These are phyloP conservation scores for Caenorhabditis elegans DNA, from an alignment of 1,140 invertebrate species.

Conservation along the genomic window DNA sequence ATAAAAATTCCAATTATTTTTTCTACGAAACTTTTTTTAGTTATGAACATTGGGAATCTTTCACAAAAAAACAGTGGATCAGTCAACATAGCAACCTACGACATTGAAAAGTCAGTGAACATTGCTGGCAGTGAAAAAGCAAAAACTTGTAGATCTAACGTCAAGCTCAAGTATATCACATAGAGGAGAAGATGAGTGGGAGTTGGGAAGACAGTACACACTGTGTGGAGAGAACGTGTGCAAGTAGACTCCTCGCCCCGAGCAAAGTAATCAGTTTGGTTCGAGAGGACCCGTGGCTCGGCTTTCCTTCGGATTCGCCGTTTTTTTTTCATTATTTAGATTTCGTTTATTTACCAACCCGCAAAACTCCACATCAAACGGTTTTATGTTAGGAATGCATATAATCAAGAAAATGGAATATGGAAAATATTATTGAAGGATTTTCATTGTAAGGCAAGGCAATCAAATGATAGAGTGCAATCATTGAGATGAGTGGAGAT, in stretches of 20 bases:
- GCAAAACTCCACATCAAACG: background rate
- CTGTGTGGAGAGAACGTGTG: background rate
- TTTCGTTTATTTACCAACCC: background rate
- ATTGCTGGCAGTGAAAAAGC: background rate
- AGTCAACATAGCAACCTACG: background rate
- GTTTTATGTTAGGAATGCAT: background rate
- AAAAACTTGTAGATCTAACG: constrained; percentile 28
- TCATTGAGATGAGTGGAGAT: too few species aligned
- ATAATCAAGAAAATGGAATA: background rate
- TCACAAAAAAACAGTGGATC: background rate
- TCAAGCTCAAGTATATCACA: constrained; percentile 33
- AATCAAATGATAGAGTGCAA: background rate
- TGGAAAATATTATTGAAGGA: background rate
- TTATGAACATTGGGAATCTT: too few species aligned
- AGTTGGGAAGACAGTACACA: constrained; percentile 4
- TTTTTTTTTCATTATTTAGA: background rate
- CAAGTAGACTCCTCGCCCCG: background rate
- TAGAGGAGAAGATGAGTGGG: constrained; percentile 26
- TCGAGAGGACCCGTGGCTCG: constrained; percentile 16
- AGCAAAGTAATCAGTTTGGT: constrained; percentile 28
- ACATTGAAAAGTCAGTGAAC: background rate
- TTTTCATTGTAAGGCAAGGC: too few species aligned
- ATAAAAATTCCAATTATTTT: too few species aligned
- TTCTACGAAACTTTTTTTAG: too few species aligned
- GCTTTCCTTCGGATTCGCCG: background rate